Percentiles rank a stretch among this genome's conserved stretches.
phyloP scores from a whole-genome alignment of 1,140 invertebrate species.

The Dolichoris vasculosae region DNA sequence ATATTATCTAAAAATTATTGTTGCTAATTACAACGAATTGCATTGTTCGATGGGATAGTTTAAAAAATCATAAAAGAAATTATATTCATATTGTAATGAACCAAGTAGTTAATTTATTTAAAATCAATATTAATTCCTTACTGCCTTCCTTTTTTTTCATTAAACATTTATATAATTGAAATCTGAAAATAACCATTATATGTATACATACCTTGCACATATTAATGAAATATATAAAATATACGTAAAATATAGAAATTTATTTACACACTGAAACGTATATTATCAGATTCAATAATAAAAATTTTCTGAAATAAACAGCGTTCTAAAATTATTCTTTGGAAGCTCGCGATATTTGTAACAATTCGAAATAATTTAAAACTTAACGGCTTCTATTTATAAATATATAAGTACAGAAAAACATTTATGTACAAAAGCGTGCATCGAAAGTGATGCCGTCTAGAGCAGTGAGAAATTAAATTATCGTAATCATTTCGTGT shows the following conservation, averaged over 20 bases:
- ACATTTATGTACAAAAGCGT: slow-evolving; percentile 6
- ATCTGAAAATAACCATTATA: too few relatives aligned
- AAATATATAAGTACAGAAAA: background rate
- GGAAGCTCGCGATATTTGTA: background rate
- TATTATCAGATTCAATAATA: background rate
- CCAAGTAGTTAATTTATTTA: background rate
- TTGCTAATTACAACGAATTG: too few relatives aligned
- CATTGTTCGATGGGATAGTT: background rate
- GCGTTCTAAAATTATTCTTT: background rate
- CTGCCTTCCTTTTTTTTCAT: background rate
- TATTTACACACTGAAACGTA: background rate
- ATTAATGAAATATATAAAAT: too few relatives aligned
- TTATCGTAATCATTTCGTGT: slow-evolving; percentile 17
- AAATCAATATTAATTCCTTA: slow-evolving; percentile 8
- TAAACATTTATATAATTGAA: background rate
- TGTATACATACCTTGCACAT: too few relatives aligned
- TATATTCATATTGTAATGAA: background rate
- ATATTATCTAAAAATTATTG: too few relatives aligned
- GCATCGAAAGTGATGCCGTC: background rate
- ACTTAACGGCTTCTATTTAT: background rate
- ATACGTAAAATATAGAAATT: too few relatives aligned
- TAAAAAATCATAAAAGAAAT: background rate
- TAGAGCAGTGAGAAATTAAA: slow-evolving; percentile 43
- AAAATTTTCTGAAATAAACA: background rate
- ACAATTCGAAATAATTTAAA: too few relatives aligned